phyloP scores from a whole-genome alignment of 2,888 invertebrate genomes.

The Thecocarcelia acutangulata region DNA sequence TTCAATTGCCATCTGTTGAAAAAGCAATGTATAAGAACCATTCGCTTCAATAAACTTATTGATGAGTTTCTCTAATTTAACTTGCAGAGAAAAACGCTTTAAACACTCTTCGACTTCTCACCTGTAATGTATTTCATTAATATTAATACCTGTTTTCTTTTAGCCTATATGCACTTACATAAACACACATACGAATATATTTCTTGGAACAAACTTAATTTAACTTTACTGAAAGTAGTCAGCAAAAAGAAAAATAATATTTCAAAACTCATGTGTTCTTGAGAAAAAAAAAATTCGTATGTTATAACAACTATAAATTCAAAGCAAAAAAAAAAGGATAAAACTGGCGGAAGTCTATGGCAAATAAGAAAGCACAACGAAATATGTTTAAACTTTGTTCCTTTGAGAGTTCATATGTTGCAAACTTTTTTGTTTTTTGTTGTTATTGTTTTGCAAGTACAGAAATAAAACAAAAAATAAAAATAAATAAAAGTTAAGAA shows the following conservation, averaged over 20 bases:
- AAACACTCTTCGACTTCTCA: too few species aligned
- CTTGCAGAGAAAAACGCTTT: too few species aligned
- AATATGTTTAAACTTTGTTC: conserved; percentile 48
- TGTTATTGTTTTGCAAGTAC: not conserved
- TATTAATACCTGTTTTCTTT: too few species aligned
- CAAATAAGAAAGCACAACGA: conserved; percentile 39
- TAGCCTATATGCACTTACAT: too few species aligned
- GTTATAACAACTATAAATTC: not conserved
- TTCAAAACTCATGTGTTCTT: not conserved
- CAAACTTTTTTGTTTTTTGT: conserved; percentile 12
- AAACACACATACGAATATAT: not conserved
- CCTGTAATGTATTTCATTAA: too few species aligned
- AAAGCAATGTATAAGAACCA: too few species aligned
- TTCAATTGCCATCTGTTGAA: too few species aligned
- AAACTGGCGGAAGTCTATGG: conserved; percentile 51
- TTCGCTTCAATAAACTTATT: too few species aligned
- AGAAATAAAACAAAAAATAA: too few species aligned
- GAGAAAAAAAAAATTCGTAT: not conserved
- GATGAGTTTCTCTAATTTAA: too few species aligned
- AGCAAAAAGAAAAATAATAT: not conserved
- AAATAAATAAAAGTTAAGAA: not conserved
- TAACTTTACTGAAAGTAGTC: not conserved
- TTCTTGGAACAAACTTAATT: not conserved
- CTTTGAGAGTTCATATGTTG: conserved; percentile 26
- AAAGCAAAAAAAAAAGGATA: conserved; percentile 3